These are phyloP conservation scores for Hippopotamus amphibius DNA, from an alignment of 2,113 vertebrate species.

Conservation along the genomic window DNA sequence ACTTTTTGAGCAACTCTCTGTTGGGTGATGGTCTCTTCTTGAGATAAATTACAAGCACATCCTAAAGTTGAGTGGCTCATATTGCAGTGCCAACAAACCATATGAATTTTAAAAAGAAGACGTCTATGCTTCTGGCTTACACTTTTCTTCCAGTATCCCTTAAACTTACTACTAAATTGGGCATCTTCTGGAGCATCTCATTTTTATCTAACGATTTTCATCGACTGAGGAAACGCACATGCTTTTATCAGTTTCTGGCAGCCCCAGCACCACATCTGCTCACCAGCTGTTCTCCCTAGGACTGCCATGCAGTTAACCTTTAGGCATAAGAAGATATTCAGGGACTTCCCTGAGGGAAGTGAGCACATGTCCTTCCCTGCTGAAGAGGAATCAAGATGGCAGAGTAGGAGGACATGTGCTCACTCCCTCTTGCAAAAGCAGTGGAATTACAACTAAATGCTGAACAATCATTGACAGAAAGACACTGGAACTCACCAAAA, in stretches of 20 bases:
- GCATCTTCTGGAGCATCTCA: not conserved
- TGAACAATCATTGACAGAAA: too few species aligned
- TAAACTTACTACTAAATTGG: not conserved
- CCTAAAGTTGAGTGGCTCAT: not conserved
- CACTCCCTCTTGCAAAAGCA: too few species aligned
- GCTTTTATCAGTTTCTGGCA: not conserved
- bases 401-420: too few species aligned
- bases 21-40: not conserved
- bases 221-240: not conserved
- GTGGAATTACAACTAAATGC: too few species aligned
- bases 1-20: not conserved
- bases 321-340: not conserved
- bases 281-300: not conserved
- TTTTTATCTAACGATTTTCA: conserved; percentile 18
- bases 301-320: not conserved
- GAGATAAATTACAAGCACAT: not conserved
- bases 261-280: not conserved
- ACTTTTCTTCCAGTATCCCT: not conserved
- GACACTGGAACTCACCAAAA: too few species aligned
- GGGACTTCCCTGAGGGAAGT: too few species aligned
- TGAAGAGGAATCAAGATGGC: too few species aligned
- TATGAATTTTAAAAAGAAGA: not conserved
- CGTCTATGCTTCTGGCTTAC: not conserved
- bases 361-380: too few species aligned
- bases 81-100: not conserved